Base-by-base conservation (phyloP, 2,113 vertebrate genomes). In the Chaenocephalus aceratus region DNA sequence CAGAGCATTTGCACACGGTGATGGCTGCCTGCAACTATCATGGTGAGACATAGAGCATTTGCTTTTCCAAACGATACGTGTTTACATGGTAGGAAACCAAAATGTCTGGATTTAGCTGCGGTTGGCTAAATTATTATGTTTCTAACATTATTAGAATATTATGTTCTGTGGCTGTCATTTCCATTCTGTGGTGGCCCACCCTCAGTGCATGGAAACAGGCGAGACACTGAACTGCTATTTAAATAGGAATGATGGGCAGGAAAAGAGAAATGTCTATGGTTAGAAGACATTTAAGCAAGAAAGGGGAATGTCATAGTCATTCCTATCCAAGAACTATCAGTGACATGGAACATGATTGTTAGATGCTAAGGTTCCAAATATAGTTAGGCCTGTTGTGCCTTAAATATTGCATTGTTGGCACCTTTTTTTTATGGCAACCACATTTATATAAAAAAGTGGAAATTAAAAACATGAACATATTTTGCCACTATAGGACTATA, bases 21-120 rank as follows among this genome's bases (percentile, higher is more conserved):
- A 95, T 99, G 76, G 94, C 96, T n/a, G 92, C 94, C 0, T 88
- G 93, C 81, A 99, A 99, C 92, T 99, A 98, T 83, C 96, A 96
- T 0, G 98, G 98, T 99, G 93, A 90, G 90, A 44, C 4, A 26
- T 1, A 5, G 0, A 13, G 9, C 3, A 5, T 16, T 23, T 26
- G 44, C 5, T 57, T 21, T 57, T 48, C 1, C 10, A 46, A 78
- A 56, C 14, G n/a, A 1, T n/a, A 57, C 12, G 26, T 21, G 13
- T 44, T 62, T 44, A 21, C 10, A 8, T 23, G 23, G 41, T 16
- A 6, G 18, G 13, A 15, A 23, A 48, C 48, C 12, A n/a, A 54
- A 61, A 56, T 13, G 21, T 53, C 44, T 46, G 64, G 7, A 30
- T 66, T 65, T 12, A 58, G 62, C 57, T 54, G 48, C 3, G 48